Percentiles rank a stretch among this genome's conserved stretches.
phyloP scores from a whole-genome alignment of 2,797 vertebrate species.

The Schizopygopsis malacanthus region DNA sequence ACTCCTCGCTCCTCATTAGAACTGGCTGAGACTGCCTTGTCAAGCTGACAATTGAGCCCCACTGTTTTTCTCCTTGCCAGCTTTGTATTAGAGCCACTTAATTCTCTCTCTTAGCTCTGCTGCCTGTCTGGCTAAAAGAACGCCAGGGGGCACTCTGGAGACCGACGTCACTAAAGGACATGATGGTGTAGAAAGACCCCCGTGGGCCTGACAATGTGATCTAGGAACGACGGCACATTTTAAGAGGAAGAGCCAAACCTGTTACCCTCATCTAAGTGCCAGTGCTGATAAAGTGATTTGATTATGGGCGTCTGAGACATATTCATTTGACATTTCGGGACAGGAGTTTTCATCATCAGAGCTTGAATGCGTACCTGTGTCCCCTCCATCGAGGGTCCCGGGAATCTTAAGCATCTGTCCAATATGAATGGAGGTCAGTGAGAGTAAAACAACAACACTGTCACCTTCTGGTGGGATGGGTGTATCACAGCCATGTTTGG shows the following conservation, averaged over 20 bases:
- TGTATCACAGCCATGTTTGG: background rate
- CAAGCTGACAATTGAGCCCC: constrained; percentile 45
- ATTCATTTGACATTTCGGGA: constrained; percentile 38
- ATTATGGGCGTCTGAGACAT: constrained; percentile 14
- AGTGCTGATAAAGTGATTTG: constrained; percentile 24
- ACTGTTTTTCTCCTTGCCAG: constrained; percentile 45
- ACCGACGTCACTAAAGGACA: constrained; percentile 24
- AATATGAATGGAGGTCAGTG: constrained; percentile 20
- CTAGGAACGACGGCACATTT: background rate
- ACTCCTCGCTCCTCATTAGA: constrained; percentile 51
- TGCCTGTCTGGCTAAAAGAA: constrained; percentile 35
- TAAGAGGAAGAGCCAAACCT: background rate
- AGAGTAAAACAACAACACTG: constrained; percentile 38
- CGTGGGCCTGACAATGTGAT: constrained; percentile 1
- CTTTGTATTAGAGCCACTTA: constrained; percentile 47
- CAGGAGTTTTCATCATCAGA: background rate
- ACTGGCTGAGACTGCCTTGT: constrained; percentile 47
- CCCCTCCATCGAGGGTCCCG: background rate
- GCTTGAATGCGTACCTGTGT: background rate
- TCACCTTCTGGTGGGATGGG: constrained; percentile 39
- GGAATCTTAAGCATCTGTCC: constrained; percentile 12
- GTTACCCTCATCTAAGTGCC: background rate
- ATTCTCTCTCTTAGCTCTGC: constrained; percentile 45
- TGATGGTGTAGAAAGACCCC: constrained; percentile 41
- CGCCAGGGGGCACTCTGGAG: constrained; percentile 41